Percentiles rank a stretch among this genome's conserved stretches.
Conservation (phyloP, 1,140 invertebrate genomes). For the Brachionus manjavacas region DNA sequence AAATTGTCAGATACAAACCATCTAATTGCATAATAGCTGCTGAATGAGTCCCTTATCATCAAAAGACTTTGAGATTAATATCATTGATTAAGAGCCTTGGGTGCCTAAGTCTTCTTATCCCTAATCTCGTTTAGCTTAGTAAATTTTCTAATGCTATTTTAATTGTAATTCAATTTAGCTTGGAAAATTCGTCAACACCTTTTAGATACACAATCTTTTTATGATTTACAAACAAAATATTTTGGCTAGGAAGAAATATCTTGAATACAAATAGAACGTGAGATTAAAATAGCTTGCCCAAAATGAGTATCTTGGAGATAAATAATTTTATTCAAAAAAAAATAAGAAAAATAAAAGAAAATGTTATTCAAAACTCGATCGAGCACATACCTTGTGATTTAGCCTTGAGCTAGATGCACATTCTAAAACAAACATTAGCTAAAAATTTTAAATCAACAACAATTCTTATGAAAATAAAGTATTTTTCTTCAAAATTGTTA, state of each 20-base stretch:
- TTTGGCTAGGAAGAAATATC: not conserved
- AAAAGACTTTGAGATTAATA: not conserved
- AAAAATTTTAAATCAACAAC: not conserved
- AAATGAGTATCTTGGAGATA: not conserved
- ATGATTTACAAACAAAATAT: constrained; percentile 32
- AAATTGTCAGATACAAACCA: not conserved
- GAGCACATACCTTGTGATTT: constrained; percentile 1
- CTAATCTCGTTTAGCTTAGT: not conserved
- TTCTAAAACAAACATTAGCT: not conserved
- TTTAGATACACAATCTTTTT: not conserved
- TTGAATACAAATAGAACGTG: constrained; percentile 18
- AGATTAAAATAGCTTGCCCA: constrained; percentile 4
- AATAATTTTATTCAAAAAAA: not conserved
- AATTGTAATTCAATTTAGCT: constrained; percentile 8
- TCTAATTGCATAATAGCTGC: not conserved
- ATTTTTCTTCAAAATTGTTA: not conserved
- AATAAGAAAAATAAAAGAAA: not conserved
- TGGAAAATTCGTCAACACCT: not conserved
- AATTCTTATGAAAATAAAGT: not conserved
- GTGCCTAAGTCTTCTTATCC: not conserved
- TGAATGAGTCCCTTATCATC: not conserved
- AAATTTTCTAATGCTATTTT: not conserved
- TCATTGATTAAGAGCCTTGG: not conserved
- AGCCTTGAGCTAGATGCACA: not conserved
- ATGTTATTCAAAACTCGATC: not conserved